phyloP scores from a whole-genome alignment of 2,113 vertebrate genomes.

The Cheilinus undulatus region DNA sequence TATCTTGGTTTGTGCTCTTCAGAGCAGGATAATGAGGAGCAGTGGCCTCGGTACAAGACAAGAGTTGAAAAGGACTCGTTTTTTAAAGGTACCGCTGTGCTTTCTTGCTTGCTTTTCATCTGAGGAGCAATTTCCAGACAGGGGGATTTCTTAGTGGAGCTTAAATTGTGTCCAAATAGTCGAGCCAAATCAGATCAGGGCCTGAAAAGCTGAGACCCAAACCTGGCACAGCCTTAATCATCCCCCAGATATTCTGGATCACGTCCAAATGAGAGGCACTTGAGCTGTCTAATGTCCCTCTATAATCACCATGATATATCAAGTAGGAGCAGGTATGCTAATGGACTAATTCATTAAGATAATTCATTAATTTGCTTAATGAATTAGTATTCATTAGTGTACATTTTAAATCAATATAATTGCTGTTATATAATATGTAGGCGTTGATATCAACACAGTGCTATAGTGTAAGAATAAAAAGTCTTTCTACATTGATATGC shows the following conservation, averaged over 20 bases:
- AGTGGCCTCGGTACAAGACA: background rate
- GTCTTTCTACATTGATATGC: slow-evolving; percentile 6
- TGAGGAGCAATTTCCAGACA: slow-evolving; percentile 34
- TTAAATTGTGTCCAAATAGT: slow-evolving; percentile 44
- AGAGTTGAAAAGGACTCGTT: slow-evolving; percentile 23
- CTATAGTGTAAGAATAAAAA: background rate
- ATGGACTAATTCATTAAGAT: slow-evolving; percentile 53
- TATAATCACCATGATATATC: slow-evolving; percentile 60
- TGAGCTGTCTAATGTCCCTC: slow-evolving; percentile 33
- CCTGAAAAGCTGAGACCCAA: slow-evolving; percentile 20
- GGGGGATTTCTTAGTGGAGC: slow-evolving; percentile 43
- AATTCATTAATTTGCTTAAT: slow-evolving; percentile 41
- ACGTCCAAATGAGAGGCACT: slow-evolving; percentile 43
- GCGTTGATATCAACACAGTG: background rate
- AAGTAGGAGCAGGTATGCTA: slow-evolving; percentile 47
- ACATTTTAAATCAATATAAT: slow-evolving; percentile 7
- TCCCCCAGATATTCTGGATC: slow-evolving; percentile 51
- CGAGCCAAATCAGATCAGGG: slow-evolving; percentile 25
- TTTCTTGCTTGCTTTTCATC: slow-evolving; percentile 37
- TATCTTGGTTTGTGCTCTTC: slow-evolving; percentile 26
- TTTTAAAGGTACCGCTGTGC: background rate
- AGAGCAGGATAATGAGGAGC: slow-evolving; percentile 48
- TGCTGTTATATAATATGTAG: slow-evolving; percentile 12
- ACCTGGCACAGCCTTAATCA: slow-evolving; percentile 53
- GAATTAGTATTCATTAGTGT: slow-evolving; percentile 34